phyloP scores from a whole-genome alignment of 2,797 vertebrate genomes.

The Columba guinea region DNA sequence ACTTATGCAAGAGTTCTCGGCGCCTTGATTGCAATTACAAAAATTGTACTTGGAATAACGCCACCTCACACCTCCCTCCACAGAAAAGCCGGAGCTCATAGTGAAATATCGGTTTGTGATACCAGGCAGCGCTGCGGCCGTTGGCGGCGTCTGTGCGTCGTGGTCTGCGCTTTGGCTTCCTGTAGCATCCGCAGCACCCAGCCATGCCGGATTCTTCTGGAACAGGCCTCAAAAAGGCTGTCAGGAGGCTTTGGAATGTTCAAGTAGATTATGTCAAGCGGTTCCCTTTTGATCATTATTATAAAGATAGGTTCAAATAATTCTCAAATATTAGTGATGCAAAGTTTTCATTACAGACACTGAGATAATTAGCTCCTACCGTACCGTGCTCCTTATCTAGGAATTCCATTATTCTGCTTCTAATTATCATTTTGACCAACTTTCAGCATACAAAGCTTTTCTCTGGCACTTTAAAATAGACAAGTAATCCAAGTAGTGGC shows the following conservation, averaged over 20 bases:
- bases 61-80: not conserved
- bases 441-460: conserved; percentile 4
- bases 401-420: conserved; percentile 44
- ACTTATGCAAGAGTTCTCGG: conserved; percentile 12
- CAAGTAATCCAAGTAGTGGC: not conserved
- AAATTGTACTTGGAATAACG: not conserved
- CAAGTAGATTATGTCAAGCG: conserved; percentile 42
- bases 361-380: conserved; percentile 33
- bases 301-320: conserved; percentile 29
- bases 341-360: conserved; percentile 17
- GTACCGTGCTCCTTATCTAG: not conserved
- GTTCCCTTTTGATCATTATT: conserved; percentile 42
- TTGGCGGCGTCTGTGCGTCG: not conserved
- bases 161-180: not conserved
- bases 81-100: not conserved
- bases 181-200: not conserved
- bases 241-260: conserved; percentile 2
- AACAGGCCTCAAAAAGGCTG: not conserved
- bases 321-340: conserved; percentile 24
- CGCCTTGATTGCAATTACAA: conserved; percentile 51
- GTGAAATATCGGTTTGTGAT: not conserved
- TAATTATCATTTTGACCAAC: conserved; percentile 49
- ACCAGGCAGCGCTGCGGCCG: not conserved
- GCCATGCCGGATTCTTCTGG: not conserved
- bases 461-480: conserved; percentile 1